Conservation (phyloP, 1,140 invertebrate genomes). For the Pseudomyrmex flavicornis region DNA sequence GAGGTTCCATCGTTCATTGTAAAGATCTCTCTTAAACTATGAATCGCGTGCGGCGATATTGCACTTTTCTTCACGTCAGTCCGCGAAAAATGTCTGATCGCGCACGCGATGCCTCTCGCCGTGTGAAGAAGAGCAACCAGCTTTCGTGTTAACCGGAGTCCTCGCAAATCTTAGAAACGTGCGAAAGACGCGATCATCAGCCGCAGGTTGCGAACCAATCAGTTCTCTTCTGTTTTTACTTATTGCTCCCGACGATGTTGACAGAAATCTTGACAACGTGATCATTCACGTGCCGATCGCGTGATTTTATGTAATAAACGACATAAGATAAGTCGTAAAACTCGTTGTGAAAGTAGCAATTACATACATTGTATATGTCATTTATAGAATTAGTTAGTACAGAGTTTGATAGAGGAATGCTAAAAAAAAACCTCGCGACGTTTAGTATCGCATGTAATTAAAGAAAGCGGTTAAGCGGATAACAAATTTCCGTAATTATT, state of each 20-base stretch:
- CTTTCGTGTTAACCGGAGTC: not conserved
- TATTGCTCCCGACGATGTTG: not conserved
- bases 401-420: not conserved
- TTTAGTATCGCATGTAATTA: not conserved
- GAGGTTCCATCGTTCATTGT: conserved; percentile 52
- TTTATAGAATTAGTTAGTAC: not conserved
- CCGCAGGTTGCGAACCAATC: not conserved
- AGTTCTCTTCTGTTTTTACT: not conserved
- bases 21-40: conserved; percentile 38
- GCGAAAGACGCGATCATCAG: not conserved
- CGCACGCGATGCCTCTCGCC: conserved; percentile 17
- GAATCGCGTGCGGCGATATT: conserved; percentile 62
- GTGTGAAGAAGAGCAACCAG: not conserved
- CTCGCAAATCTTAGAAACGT: not conserved
- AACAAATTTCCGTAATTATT: conserved; percentile 24
- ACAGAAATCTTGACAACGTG: not conserved
- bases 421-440: not conserved
- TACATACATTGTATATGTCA: too few species aligned
- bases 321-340: not conserved
- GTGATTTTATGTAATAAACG: not conserved
- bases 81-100: not conserved
- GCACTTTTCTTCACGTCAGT: conserved; percentile 1
- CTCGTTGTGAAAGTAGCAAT: not conserved
- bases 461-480: not conserved
- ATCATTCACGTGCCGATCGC: conserved; percentile 3